Percentiles rank a stretch among this genome's conserved stretches.
phyloP scores from a whole-genome alignment of 2,888 invertebrate species.

The Cabera pusaria region DNA sequence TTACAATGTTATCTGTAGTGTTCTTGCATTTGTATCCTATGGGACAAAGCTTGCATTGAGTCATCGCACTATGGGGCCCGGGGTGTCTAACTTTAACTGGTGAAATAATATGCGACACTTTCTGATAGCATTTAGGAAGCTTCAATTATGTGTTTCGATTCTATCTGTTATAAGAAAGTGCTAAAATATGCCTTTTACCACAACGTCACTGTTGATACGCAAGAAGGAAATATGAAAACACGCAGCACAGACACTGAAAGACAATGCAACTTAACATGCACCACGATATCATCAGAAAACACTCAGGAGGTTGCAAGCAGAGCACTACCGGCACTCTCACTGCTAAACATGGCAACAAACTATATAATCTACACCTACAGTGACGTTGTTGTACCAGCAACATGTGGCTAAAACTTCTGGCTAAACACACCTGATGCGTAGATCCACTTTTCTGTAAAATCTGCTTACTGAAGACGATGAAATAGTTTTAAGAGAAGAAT shows the following conservation, averaged over 20 bases:
- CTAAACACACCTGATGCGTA: conserved; percentile 11
- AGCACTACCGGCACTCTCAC: too few species aligned
- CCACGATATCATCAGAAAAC: too few species aligned
- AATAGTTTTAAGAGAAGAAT: too few species aligned
- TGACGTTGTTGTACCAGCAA: conserved; percentile 21
- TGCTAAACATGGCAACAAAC: too few species aligned
- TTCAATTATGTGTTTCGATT: not conserved
- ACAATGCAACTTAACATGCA: too few species aligned
- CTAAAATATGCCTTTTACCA: conserved; percentile 1
- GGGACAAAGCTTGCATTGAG: conserved; percentile 83
- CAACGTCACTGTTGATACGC: conserved; percentile 11
- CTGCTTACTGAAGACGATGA: too few species aligned
- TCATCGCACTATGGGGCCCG: conserved; percentile 80
- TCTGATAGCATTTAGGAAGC: conserved; percentile 35
- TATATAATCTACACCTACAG: conserved; percentile 4
- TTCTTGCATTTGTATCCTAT: conserved; percentile 46
- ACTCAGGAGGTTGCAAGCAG: too few species aligned
- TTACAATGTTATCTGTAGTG: conserved; percentile 37
- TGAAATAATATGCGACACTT: conserved; percentile 35
- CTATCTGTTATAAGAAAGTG: conserved; percentile 11
- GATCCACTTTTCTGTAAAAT: not conserved
- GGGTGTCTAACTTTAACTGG: conserved; percentile 44
- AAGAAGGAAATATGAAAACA: too few species aligned
- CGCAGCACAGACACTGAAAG: too few species aligned
- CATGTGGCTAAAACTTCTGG: not conserved